A percentile compares a stretch with the other conserved stretches of the same genome.
Conservation (phyloP, 2,797 vertebrate species). For the Eptatretus atami region DNA sequence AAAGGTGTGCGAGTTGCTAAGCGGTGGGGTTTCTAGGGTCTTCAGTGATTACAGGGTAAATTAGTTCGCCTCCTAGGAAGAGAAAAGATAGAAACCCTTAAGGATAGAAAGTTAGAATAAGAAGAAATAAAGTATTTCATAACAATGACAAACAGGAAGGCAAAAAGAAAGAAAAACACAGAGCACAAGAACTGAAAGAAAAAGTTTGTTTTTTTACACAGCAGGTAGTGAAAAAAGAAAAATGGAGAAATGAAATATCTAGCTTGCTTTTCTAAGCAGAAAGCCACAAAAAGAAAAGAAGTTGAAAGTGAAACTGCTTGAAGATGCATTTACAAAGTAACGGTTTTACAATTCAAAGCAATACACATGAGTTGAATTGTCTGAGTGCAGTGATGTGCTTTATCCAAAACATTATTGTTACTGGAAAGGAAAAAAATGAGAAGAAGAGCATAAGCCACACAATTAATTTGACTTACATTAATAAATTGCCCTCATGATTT, state of each 20-base stretch:
- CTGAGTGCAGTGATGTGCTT: not conserved
- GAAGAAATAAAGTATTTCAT: conserved; percentile 12
- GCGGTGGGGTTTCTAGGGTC: conserved; percentile 71
- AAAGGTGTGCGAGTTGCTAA: conserved; percentile 60
- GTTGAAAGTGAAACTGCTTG: conserved; percentile 5
- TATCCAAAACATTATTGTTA: no score
- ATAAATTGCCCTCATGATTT: conserved; percentile 99
- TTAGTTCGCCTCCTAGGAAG: conserved; percentile 72
- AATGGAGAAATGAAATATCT: no score
- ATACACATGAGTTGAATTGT: not conserved
- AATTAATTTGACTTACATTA: conserved; percentile 99
- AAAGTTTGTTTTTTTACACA: no score
- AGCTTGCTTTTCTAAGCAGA: conserved; percentile 10
- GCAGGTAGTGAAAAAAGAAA: no score
- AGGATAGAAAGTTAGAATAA: not conserved
- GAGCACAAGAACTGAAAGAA: no score
- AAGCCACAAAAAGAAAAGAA: conserved; percentile 12
- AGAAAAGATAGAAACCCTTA: conserved; percentile 19
- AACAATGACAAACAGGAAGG: conserved; percentile 13
- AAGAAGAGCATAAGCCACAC: conserved; percentile 82
- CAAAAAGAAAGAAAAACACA: conserved; percentile 5
- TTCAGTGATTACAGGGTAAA: conserved; percentile 83
- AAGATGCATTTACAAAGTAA: conserved; percentile 5
- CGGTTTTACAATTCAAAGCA: not conserved
- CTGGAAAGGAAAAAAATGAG: conserved; percentile 12